phyloP scores from a whole-genome alignment of 2,888 invertebrate genomes.

The Corbicula japonica region DNA sequence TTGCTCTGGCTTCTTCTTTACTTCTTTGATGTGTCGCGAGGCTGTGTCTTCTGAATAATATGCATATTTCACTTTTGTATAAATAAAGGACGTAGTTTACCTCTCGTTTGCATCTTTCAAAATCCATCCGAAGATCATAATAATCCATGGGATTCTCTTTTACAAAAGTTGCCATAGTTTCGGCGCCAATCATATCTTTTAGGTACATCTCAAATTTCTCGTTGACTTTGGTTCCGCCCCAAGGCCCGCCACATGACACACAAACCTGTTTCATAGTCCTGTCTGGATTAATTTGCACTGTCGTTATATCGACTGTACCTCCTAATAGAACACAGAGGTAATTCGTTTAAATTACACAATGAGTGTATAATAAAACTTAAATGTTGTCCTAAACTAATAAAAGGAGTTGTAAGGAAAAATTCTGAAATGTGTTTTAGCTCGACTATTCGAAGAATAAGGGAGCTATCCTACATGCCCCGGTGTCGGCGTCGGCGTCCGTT shows the following conservation, averaged over 20 bases:
- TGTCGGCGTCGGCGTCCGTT: too few relatives aligned
- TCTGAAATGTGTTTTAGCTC: too few relatives aligned
- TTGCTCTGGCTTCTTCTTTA: too few relatives aligned
- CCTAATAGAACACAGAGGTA: constrained; percentile 25
- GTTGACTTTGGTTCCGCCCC: constrained; percentile 44
- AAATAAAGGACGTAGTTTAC: constrained; percentile 2
- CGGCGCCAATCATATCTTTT: constrained; percentile 19
- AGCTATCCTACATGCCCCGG: too few relatives aligned
- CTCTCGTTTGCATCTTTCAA: constrained; percentile 20
- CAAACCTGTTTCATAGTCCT: constrained; percentile 40
- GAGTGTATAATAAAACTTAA: too few relatives aligned
- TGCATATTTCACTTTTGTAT: too few relatives aligned
- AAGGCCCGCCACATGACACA: constrained; percentile 43
- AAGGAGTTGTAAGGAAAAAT: too few relatives aligned
- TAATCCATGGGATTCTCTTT: constrained; percentile 12
- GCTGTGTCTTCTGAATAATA: too few relatives aligned
- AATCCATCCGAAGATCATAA: constrained; percentile 16
- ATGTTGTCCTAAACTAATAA: too few relatives aligned
- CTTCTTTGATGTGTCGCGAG: too few relatives aligned
- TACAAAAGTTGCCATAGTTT: constrained; percentile 8
- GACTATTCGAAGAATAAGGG: too few relatives aligned
- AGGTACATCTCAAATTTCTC: constrained; percentile 29
- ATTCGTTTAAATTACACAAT: too few relatives aligned
- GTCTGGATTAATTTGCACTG: constrained; percentile 28
- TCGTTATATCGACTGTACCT: constrained; percentile 56